Base-by-base conservation (phyloP, 2,888 invertebrate species). In the Petrolisthes manimaculis region DNA sequence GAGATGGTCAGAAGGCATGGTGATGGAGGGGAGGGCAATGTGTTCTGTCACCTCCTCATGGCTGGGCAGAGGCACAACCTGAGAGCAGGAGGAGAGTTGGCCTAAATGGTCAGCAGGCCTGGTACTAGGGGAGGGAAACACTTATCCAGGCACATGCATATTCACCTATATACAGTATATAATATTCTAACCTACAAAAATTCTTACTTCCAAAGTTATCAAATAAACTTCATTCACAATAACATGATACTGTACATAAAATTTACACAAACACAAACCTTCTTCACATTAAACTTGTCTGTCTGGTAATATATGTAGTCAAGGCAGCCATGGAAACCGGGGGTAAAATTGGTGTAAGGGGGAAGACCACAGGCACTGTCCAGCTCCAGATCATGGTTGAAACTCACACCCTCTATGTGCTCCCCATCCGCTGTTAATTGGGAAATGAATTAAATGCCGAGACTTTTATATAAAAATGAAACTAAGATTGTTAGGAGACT, bases 1-100 rank as follows among this genome's bases (percentile, higher is more conserved):
- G 91, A 99, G 94, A 93, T 99, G 99, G 94, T 99, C 99, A 2
- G 98, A 98, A 0, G 99, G 99, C 93, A 97, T 97, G 3, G 96
- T 95, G 81, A 96, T 94, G 92, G 97, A 98, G 0, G 99, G 99
- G 90, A 99, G 94, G 1, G 97, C 98, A 71, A 93, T 94, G 92
- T 97, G 94, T 85, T 95, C 93, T 85, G 93, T 94, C 37, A 99
- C 94, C 92, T 97, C 96, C 91, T 96, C 96, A 75, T 95, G 94
- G 80, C 95, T 95, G 0, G 98, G 98, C 92, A 97, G 93, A 0
- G 98, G 97, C 88, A 98, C 94, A 0, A 96, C 95, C 94, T 96
- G 94, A 12, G 56, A 81, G 84, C 3, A 86, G 51, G 18, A 83
- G 37, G 2, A 0, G 37, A 37, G 61, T 18, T 21, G 8, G 51